These are phyloP conservation scores for Illadopsis cleaveri DNA, from an alignment of 2,113 vertebrate species.

Conservation along the genomic window DNA sequence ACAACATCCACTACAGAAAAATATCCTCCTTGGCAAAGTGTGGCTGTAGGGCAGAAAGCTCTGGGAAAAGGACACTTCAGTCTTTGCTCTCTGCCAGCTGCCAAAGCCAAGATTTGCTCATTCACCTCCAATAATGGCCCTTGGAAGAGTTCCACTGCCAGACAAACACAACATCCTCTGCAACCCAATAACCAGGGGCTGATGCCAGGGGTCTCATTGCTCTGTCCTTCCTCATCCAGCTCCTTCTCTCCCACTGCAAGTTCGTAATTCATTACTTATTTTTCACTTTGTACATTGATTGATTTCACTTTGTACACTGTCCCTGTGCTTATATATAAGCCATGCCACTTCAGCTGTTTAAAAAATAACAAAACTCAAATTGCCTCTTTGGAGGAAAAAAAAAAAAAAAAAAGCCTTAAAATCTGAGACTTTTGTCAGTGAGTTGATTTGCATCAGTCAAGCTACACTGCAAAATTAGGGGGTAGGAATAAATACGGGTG, in stretches of 20 bases:
- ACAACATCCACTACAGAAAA: neutral
- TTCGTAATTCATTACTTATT: neutral
- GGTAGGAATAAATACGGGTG: neutral
- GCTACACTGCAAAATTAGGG: conserved; percentile 20
- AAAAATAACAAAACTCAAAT: neutral
- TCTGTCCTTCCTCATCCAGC: neutral
- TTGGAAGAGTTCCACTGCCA: neutral
- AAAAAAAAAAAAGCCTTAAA: neutral
- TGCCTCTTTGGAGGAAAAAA: neutral
- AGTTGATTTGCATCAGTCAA: neutral
- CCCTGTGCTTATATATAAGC: neutral
- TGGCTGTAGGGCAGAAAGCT: neutral
- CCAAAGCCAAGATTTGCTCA: neutral
- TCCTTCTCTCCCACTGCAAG: neutral
- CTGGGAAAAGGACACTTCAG: neutral
- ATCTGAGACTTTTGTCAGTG: neutral
- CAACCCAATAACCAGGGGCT: neutral
- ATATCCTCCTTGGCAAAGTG: neutral
- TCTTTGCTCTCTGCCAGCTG: neutral
- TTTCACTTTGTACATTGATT: neutral
- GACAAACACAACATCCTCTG: neutral
- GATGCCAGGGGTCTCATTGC: neutral
- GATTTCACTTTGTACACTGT: neutral
- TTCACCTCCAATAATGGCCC: neutral
- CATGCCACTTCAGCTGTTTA: neutral